Conservation (phyloP, 1,140 invertebrate species). For the Nephila pilipes region DNA sequence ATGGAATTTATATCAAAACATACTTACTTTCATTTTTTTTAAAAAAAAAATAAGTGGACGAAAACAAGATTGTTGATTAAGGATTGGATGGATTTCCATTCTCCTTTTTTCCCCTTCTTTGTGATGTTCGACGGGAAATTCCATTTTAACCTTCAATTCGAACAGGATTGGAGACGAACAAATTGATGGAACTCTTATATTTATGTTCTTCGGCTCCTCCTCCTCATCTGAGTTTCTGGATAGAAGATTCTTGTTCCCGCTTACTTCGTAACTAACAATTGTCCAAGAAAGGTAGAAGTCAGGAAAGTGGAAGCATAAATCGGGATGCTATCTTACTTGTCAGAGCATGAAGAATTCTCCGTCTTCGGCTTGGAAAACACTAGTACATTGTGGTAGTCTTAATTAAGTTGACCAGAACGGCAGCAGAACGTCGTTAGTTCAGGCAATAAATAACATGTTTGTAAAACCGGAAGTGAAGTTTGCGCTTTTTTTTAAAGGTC, state of each 20-base stretch:
- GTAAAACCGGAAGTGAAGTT: too few species aligned
- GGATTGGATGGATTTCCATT: neutral
- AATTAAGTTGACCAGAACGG: too few species aligned
- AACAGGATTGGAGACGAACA: neutral
- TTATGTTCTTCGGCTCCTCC: conserved; percentile 41
- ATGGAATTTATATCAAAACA: too few species aligned
- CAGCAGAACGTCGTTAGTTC: too few species aligned
- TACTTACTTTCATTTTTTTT: too few species aligned
- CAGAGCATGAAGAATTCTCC: neutral
- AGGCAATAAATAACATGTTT: too few species aligned
- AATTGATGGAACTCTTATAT: conserved; percentile 61
- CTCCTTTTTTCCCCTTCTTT: neutral
- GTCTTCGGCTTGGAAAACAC: neutral
- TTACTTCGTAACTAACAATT: neutral
- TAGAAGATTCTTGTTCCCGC: neutral
- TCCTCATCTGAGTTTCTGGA: conserved; percentile 10
- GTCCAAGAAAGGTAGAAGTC: neutral
- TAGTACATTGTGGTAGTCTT: too few species aligned
- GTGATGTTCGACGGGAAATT: neutral
- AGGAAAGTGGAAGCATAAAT: neutral
- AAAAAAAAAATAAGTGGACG: neutral
- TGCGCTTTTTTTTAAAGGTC: too few species aligned
- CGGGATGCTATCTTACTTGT: neutral
- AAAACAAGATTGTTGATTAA: neutral
- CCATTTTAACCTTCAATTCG: conserved; percentile 7